Percentiles rank a stretch among this genome's conserved stretches.
These are phyloP conservation scores for Pteropus alecto DNA, from an alignment of 2,113 vertebrate species.

Conservation along the genomic window DNA sequence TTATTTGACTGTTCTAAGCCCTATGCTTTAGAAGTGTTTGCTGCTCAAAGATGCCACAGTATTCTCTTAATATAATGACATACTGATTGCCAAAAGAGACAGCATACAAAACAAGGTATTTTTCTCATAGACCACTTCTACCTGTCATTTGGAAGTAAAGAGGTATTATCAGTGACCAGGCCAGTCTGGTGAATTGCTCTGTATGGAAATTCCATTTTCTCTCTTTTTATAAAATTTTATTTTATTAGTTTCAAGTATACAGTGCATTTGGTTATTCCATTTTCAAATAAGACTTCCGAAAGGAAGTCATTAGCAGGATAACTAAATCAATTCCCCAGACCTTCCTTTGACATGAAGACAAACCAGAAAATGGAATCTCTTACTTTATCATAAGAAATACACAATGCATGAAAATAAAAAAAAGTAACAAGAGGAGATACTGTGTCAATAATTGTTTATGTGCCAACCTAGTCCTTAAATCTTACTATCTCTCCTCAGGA, in stretches of 20 bases:
- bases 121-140: neutral
- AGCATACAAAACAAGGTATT: neutral
- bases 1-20: neutral
- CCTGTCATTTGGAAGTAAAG: neutral
- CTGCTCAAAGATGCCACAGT: neutral
- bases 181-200: neutral
- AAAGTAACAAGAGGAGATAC: neutral
- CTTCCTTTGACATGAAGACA: neutral
- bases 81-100: neutral
- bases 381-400: neutral
- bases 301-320: neutral
- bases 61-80: neutral
- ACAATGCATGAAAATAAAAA: neutral
- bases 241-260: too few relatives aligned
- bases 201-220: neutral
- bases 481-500: neutral
- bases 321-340: neutral
- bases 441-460: neutral
- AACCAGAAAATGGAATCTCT: neutral
- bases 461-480: neutral
- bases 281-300: constrained; percentile 1
- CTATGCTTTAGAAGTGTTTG: neutral
- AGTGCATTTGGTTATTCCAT: neutral
- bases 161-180: neutral
- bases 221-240: too few relatives aligned